Percentiles rank a stretch among this genome's conserved stretches.
phyloP scores from a whole-genome alignment of 2,797 vertebrate genomes.

The Pseudopleuronectes americanus region DNA sequence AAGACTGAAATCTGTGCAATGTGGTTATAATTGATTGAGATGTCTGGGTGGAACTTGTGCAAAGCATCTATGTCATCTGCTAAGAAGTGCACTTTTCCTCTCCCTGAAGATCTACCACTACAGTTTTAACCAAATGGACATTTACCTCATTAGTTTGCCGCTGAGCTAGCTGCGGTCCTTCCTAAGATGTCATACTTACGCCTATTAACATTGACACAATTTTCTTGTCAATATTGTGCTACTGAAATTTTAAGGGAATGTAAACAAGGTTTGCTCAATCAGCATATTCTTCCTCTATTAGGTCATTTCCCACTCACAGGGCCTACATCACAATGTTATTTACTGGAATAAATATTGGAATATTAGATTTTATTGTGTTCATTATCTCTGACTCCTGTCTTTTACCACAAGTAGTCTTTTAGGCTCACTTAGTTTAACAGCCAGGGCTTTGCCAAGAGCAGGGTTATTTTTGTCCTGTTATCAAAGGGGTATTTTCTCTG shows the following conservation, averaged over 20 bases:
- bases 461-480: slow-evolving; percentile 52
- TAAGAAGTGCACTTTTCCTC: slow-evolving; percentile 88
- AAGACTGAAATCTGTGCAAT: slow-evolving; percentile 89
- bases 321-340: slow-evolving; percentile 51
- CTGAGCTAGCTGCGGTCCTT: slow-evolving; percentile 74
- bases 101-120: slow-evolving; percentile 84
- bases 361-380: slow-evolving; percentile 65
- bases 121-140: slow-evolving; percentile 86
- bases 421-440: slow-evolving; percentile 35
- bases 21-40: slow-evolving; percentile 94
- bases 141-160: slow-evolving; percentile 82
- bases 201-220: slow-evolving; percentile 76
- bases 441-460: slow-evolving; percentile 33
- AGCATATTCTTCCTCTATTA: slow-evolving; percentile 73
- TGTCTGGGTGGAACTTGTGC: slow-evolving; percentile 87
- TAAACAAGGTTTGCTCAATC: slow-evolving; percentile 73
- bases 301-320: slow-evolving; percentile 63
- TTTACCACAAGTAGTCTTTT: slow-evolving; percentile 42
- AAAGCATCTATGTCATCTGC: slow-evolving; percentile 87
- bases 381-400: slow-evolving; percentile 50
- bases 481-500: slow-evolving; percentile 60
- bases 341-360: slow-evolving; percentile 61
- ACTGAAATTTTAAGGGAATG: slow-evolving; percentile 65
- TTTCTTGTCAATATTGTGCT: slow-evolving; percentile 71
- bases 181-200: slow-evolving; percentile 75